Percentiles rank a stretch among this genome's conserved stretches.
Conservation (phyloP, 1,140 invertebrate species). For the Neodiprion lecontei region DNA sequence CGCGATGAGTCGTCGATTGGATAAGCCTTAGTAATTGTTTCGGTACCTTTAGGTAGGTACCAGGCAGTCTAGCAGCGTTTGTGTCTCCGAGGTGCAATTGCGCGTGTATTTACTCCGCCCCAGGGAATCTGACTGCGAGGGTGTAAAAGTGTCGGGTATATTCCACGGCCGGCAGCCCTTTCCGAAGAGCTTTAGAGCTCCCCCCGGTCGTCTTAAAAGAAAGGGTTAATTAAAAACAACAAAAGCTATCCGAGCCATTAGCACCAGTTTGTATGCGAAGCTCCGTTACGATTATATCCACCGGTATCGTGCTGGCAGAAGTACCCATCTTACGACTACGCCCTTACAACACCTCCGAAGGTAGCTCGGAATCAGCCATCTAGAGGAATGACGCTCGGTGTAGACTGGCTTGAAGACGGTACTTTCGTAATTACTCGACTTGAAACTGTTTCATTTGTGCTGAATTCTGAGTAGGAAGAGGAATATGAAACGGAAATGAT, state of each 20-base stretch:
- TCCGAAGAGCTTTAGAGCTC: constrained; percentile 42
- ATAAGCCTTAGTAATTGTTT: background rate
- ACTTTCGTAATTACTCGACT: background rate
- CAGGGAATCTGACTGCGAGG: constrained; percentile 37
- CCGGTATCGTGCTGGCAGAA: background rate
- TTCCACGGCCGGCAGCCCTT: constrained; percentile 9
- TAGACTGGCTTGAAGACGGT: background rate
- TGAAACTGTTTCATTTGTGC: background rate
- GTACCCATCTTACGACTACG: background rate
- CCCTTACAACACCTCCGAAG: background rate
- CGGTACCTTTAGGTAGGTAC: background rate
- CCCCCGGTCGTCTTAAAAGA: constrained; percentile 57
- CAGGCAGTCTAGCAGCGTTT: constrained; percentile 35
- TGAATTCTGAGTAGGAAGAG: too few species aligned
- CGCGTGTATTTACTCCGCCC: constrained; percentile 60
- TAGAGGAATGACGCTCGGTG: too few species aligned
- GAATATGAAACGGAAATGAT: background rate
- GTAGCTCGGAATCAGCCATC: background rate
- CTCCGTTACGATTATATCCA: constrained; percentile 53
- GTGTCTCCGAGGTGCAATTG: constrained; percentile 60
- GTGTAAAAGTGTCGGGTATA: constrained; percentile 15
- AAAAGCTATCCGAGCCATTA: constrained; percentile 62
- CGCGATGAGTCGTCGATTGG: background rate
- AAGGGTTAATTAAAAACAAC: constrained; percentile 66
- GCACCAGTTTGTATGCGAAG: constrained; percentile 61